These are phyloP conservation scores for Sparus aurata DNA, from an alignment of 2,797 vertebrate species.

Conservation along the genomic window DNA sequence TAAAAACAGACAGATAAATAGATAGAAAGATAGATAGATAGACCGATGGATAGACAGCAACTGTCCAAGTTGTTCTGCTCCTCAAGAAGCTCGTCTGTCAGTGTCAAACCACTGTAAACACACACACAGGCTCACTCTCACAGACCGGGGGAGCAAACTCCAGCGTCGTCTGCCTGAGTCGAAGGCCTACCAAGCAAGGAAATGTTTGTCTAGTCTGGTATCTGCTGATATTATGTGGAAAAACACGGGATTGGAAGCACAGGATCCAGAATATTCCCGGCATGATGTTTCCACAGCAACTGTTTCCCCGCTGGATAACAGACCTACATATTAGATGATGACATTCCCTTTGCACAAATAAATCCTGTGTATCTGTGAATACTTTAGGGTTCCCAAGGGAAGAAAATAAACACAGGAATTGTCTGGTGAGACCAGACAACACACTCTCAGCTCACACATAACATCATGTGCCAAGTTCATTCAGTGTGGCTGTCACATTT, in stretches of 20 bases:
- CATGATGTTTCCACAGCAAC: slow-evolving; percentile 52
- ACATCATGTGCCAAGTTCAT: neutral
- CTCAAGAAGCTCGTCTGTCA: slow-evolving; percentile 28
- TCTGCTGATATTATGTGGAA: slow-evolving; percentile 45
- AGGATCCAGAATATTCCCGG: slow-evolving; percentile 49
- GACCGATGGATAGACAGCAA: slow-evolving; percentile 5
- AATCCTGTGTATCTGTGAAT: slow-evolving; percentile 5
- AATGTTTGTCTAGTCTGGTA: slow-evolving; percentile 66
- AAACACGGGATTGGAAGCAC: slow-evolving; percentile 35
- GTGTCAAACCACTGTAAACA: slow-evolving; percentile 21
- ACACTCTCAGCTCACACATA: neutral
- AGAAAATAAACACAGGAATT: neutral
- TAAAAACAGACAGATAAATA: slow-evolving; percentile 5
- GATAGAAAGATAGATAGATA: neutral
- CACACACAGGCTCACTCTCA: slow-evolving; percentile 23
- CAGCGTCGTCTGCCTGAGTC: slow-evolving; percentile 17
- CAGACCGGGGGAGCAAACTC: slow-evolving; percentile 22
- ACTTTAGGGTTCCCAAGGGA: neutral
- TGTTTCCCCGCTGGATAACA: slow-evolving; percentile 43
- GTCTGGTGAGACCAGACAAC: neutral
- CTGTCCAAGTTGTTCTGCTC: slow-evolving; percentile 2
- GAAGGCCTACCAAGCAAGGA: slow-evolving; percentile 68
- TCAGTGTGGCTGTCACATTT: neutral
- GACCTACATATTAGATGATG: neutral
- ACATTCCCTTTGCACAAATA: neutral